A percentile compares a stretch with the other conserved stretches of the same genome.
Conservation (phyloP, 2,888 invertebrate species). For the Mimas tiliae region DNA sequence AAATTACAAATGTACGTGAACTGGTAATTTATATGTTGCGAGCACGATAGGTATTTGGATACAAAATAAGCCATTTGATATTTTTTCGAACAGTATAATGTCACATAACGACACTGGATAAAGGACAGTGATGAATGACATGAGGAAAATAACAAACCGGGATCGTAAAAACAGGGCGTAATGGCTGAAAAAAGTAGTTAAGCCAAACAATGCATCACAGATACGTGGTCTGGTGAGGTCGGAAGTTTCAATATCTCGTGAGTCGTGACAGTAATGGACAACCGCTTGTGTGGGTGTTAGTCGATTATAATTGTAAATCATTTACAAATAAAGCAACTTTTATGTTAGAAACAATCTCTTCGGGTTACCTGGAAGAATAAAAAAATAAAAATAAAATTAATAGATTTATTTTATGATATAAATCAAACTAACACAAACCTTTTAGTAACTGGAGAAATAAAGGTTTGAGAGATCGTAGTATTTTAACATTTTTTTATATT, state of each 20-base stretch:
- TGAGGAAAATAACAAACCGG: conserved; percentile 30
- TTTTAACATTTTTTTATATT: too few species aligned
- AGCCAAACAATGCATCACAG: conserved; percentile 30
- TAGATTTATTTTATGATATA: too few species aligned
- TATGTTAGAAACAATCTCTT: too few species aligned
- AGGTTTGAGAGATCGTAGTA: too few species aligned
- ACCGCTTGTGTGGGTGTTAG: conserved; percentile 25
- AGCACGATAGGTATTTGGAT: conserved; percentile 18
- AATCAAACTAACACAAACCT: too few species aligned
- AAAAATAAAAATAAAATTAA: too few species aligned
- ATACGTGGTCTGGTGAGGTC: conserved; percentile 11
- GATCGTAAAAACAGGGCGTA: conserved; percentile 30
- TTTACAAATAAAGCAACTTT: too few species aligned
- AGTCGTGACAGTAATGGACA: conserved; percentile 18
- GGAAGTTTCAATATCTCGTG: conserved; percentile 24
- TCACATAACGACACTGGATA: conserved; percentile 30
- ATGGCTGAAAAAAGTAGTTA: conserved; percentile 30
- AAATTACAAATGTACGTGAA: conserved; percentile 18
- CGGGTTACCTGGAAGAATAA: too few species aligned
- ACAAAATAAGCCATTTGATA: conserved; percentile 26
- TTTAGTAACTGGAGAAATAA: too few species aligned
- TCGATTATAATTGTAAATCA: conserved; percentile 16
- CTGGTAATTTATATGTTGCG: conserved; percentile 18
- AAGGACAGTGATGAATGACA: conserved; percentile 32
- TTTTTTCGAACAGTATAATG: conserved; percentile 28